Evolutionary conservation across 2,888 invertebrate species (phyloP).

Genomic region (Netelia inedita): DNA sequence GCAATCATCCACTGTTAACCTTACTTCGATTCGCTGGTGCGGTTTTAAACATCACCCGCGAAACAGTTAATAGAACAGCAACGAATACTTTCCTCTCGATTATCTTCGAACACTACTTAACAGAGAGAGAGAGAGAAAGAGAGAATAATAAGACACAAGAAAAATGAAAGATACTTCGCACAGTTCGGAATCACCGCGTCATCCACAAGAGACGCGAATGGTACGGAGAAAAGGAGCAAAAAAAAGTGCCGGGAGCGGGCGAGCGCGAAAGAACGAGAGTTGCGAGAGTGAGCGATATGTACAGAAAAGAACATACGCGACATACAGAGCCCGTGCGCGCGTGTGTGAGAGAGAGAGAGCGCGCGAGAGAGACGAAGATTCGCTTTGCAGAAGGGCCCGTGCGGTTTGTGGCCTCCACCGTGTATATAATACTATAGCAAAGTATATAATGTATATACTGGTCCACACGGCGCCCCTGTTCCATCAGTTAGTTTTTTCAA

Average conservation of each 20-base stretch:
- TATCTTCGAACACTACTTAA: neutral
- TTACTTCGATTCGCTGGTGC: no score
- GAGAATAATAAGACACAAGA: neutral
- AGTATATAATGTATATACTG: conserved; percentile 51
- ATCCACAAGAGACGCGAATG: conserved; percentile 35
- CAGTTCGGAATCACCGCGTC: conserved; percentile 17
- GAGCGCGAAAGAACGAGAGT: conserved; percentile 34
- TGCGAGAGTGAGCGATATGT: conserved; percentile 11
- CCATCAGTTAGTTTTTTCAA: conserved; percentile 80
- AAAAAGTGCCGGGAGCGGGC: conserved; percentile 14
- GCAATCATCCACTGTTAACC: no score
- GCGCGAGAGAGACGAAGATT: conserved; percentile 57
- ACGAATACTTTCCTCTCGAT: neutral
- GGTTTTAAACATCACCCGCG: no score
- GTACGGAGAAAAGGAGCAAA: conserved; percentile 12
- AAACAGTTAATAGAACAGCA: no score
- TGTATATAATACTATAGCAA: conserved; percentile 42
- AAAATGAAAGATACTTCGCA: conserved; percentile 36
- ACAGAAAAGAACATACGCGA: conserved; percentile 21
- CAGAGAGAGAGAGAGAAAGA: neutral
- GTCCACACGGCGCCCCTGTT: conserved; percentile 70
- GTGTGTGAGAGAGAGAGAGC: conserved; percentile 48
- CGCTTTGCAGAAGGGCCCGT: conserved; percentile 51
- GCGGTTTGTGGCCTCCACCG: conserved; percentile 60
- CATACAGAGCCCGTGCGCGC: neutral